Evolutionary conservation across 2,113 vertebrate species (phyloP), one percentile per base, ranked within the genome.

Genomic region (Recurvirostra avosetta): DNA sequence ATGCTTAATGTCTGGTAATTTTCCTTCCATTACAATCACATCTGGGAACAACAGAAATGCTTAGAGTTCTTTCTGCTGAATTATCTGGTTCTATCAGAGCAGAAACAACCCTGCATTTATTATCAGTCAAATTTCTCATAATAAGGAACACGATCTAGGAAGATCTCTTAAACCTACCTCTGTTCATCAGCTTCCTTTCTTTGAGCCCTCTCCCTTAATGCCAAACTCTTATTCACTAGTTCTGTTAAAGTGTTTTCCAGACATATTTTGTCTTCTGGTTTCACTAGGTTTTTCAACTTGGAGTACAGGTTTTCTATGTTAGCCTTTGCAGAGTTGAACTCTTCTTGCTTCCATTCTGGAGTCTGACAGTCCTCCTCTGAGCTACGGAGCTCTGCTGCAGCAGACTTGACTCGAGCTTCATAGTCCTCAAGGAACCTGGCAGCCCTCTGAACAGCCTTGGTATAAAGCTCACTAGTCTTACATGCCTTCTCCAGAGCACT

Each of bases 271-370:
- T 98, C 95, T 88, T 97, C 96, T 36, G 97, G 94, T 40, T 94
- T 98, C 67, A 86, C 97, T 22, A 98, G 14, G 38, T 75, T 91
- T 41, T 96, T 92, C 89, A 99, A 47, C 27, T 97, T 94, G 23
- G 95, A 86, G 4, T 53, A 83, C 68, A 98, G 93, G 20, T 88
- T 95, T 94, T 98, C 98, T 43, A 99, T 88, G 63, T 97, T 73
- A 50, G 95, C 93, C 45, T 98, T 59, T 14, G 97, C 76, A 34
- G 96, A 95, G 61, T 98, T 97, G 87, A 99, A 97, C n/a, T 98
- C 98, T 41, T 98, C 95, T 78, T 98, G 96, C 95, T 97, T 8
- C 94, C 88, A 21, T 12, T 36, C 77, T 95, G 52, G 47, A 86
- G 71, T 73, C 15, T 96, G 97, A 63, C 84, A 92, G 14, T 97